These are phyloP conservation scores for Hedychridium roseum DNA, from an alignment of 2,888 invertebrate species.

Conservation along the genomic window DNA sequence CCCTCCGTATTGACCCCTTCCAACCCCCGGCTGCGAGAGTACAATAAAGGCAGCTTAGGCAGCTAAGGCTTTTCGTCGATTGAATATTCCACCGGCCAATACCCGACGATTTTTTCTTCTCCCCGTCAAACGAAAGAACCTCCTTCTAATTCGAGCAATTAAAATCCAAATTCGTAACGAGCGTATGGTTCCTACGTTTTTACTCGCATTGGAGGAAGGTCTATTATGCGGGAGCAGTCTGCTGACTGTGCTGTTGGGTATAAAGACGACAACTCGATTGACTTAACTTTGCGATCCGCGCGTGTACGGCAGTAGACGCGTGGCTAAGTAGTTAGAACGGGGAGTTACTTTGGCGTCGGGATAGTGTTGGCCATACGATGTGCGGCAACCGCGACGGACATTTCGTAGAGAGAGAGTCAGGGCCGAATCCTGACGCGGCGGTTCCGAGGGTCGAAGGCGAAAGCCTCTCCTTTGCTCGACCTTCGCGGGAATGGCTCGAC, in stretches of 20 bases:
- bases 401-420: slow-evolving; percentile 49
- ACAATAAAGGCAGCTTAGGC: slow-evolving; percentile 34
- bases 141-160: no score
- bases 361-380: no score
- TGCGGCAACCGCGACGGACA: no score
- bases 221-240: no score
- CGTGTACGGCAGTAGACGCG: neutral
- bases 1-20: slow-evolving; percentile 5
- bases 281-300: no score
- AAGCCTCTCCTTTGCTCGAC: slow-evolving; percentile 50
- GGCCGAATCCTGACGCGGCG: slow-evolving; percentile 45
- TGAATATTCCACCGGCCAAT: slow-evolving; percentile 29
- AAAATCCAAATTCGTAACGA: no score
- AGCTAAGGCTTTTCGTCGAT: slow-evolving; percentile 37
- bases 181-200: no score
- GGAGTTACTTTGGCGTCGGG: neutral
- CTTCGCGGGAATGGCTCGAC: slow-evolving; percentile 43
- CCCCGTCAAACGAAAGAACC: no score
- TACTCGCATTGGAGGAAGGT: no score
- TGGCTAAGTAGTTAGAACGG: neutral
- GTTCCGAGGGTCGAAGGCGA: slow-evolving; percentile 45
- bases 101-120: no score
- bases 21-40: slow-evolving; percentile 16
- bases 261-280: no score
- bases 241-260: no score